A percentile compares a stretch with the other conserved stretches of the same genome.
These are phyloP conservation scores for Keiferia lycopersicella DNA, from an alignment of 2,888 invertebrate genomes.

Conservation along the genomic window DNA sequence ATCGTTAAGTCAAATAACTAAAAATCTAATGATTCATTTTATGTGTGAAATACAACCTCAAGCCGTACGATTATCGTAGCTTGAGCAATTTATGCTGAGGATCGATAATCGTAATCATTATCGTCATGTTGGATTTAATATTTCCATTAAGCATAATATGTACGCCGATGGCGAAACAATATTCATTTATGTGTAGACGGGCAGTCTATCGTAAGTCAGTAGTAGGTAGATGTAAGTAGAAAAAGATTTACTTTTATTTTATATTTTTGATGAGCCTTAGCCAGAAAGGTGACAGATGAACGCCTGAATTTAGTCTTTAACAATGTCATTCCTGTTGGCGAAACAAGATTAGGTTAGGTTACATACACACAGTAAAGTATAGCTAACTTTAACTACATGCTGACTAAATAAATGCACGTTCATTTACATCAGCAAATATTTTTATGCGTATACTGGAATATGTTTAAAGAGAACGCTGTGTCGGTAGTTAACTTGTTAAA, in stretches of 20 bases:
- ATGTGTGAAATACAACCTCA: conserved; percentile 23
- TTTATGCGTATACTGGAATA: too few relatives aligned
- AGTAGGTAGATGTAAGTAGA: neutral
- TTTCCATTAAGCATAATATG: neutral
- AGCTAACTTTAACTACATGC: too few relatives aligned
- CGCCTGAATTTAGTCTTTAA: too few relatives aligned
- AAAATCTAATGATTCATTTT: conserved; percentile 30
- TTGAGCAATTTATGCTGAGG: conserved; percentile 40
- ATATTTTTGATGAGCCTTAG: too few relatives aligned
- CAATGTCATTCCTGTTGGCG: too few relatives aligned
- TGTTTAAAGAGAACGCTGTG: too few relatives aligned
- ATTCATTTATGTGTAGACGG: neutral
- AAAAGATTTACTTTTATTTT: too few relatives aligned
- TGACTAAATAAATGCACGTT: too few relatives aligned
- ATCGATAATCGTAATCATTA: conserved; percentile 33
- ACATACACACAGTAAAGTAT: too few relatives aligned
- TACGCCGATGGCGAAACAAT: neutral
- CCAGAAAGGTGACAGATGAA: too few relatives aligned
- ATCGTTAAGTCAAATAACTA: conserved; percentile 30
- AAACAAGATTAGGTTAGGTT: too few relatives aligned
- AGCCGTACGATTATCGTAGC: conserved; percentile 27
- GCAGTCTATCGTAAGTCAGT: neutral
- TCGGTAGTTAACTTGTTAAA: neutral
- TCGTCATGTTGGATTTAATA: conserved; percentile 13
- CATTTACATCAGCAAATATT: too few relatives aligned